These are phyloP conservation scores for Bos javanicus DNA, from an alignment of 2,113 vertebrate species.

Conservation along the genomic window DNA sequence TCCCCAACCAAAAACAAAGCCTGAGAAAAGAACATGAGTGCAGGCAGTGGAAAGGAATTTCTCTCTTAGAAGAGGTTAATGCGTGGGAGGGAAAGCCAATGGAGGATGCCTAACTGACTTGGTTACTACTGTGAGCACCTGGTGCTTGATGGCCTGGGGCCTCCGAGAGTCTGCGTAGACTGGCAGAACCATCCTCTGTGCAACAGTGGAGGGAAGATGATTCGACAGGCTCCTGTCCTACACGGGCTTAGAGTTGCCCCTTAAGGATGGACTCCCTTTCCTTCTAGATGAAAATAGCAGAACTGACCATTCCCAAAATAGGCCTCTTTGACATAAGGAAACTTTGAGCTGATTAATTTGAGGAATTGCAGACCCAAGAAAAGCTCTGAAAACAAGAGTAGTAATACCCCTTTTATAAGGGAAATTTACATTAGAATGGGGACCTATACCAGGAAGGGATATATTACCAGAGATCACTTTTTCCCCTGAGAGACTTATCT, in stretches of 20 bases:
- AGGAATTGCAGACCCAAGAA: background rate
- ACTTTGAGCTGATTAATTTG: background rate
- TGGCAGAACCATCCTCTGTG: background rate
- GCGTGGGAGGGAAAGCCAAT: background rate
- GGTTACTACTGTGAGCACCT: background rate
- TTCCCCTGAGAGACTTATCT: background rate
- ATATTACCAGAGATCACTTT: background rate
- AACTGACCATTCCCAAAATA: background rate
- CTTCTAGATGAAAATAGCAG: background rate
- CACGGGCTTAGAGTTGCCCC: background rate
- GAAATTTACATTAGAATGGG: background rate
- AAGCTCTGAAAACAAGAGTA: background rate
- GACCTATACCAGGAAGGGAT: background rate
- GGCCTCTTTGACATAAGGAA: background rate
- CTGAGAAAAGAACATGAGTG: background rate
- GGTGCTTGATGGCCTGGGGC: background rate
- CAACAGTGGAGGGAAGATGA: background rate
- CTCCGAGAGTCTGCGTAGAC: background rate
- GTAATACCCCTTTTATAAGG: background rate
- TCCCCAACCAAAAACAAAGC: background rate
- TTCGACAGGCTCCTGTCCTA: background rate
- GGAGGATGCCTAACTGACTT: background rate
- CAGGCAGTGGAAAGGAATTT: background rate
- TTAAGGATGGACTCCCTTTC: background rate
- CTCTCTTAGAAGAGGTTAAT: background rate